These are phyloP conservation scores for Platorchestia sp. DNA, from an alignment of 1,140 invertebrate species.

Conservation along the genomic window DNA sequence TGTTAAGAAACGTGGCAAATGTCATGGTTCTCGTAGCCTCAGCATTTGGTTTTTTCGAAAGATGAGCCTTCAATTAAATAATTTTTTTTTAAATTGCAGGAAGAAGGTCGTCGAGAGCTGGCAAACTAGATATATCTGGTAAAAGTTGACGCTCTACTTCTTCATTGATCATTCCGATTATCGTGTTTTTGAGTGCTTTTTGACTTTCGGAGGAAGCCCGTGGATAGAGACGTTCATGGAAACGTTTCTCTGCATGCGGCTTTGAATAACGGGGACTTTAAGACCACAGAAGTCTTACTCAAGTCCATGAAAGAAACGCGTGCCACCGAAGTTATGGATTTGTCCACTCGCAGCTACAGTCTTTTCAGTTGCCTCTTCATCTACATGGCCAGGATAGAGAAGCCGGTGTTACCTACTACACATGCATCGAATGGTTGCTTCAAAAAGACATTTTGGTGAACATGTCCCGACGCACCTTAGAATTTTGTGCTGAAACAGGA, in stretches of 20 bases:
- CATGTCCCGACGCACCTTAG: not conserved
- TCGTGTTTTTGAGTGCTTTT: not conserved
- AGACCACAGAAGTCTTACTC: not conserved
- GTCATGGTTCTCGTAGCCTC: not conserved
- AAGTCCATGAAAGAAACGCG: not conserved
- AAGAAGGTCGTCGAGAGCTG: not conserved
- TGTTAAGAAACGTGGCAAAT: not conserved
- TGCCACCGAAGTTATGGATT: not conserved
- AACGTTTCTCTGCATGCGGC: not conserved
- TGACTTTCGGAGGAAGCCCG: not conserved
- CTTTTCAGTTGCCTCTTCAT: not conserved
- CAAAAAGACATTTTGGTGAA: not conserved
- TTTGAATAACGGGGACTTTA: not conserved
- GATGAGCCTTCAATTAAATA: slow-evolving; percentile 10
- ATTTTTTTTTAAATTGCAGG: not conserved
- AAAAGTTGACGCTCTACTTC: not conserved
- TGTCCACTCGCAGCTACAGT: not conserved
- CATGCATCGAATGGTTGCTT: slow-evolving; percentile 10
- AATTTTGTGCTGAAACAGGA: not conserved
- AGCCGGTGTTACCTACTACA: not conserved
- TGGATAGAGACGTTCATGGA: not conserved
- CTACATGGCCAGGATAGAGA: not conserved
- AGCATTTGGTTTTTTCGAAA: not conserved
- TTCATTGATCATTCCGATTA: not conserved
- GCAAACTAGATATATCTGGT: not conserved